phyloP scores from a whole-genome alignment of 2,797 vertebrate genomes.

The Schizothorax lantsangensis region DNA sequence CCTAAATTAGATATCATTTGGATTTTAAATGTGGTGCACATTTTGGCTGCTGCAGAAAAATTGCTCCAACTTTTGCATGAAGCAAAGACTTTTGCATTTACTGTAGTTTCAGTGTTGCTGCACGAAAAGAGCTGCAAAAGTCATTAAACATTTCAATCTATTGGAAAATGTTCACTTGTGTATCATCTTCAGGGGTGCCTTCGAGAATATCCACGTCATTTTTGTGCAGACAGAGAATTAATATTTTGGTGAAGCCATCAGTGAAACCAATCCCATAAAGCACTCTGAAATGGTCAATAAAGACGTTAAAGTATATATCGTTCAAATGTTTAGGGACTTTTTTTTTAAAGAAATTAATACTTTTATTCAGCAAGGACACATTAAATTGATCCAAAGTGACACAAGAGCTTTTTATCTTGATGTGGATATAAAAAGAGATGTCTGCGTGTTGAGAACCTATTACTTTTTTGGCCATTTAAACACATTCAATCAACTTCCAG shows the following conservation, averaged over 20 bases:
- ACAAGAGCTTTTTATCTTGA: not conserved
- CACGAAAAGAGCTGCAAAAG: conserved; percentile 35
- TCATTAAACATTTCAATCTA: conserved; percentile 29
- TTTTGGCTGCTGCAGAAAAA: conserved; percentile 23
- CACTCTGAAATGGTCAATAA: not conserved
- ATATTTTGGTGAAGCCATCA: not conserved
- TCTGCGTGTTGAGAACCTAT: not conserved
- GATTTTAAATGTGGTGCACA: conserved; percentile 57
- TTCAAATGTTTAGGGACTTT: not conserved
- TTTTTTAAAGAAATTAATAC: not conserved
- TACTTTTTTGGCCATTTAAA: conserved; percentile 14
- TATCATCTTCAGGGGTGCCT: conserved; percentile 14
- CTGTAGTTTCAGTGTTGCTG: not conserved
- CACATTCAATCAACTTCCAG: not conserved
- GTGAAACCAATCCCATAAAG: not conserved
- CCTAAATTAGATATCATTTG: conserved; percentile 68
- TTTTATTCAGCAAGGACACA: not conserved
- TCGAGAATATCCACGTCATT: not conserved
- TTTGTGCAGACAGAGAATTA: not conserved
- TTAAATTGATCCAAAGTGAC: not conserved
- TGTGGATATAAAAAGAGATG: not conserved
- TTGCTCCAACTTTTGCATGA: conserved; percentile 15
- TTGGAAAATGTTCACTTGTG: not conserved
- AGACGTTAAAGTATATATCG: not conserved
- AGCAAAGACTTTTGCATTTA: conserved; percentile 22